Percentiles rank a stretch among this genome's conserved stretches.
These are phyloP conservation scores for Odontomyia ornata DNA, from an alignment of 2,888 invertebrate genomes.

Conservation along the genomic window DNA sequence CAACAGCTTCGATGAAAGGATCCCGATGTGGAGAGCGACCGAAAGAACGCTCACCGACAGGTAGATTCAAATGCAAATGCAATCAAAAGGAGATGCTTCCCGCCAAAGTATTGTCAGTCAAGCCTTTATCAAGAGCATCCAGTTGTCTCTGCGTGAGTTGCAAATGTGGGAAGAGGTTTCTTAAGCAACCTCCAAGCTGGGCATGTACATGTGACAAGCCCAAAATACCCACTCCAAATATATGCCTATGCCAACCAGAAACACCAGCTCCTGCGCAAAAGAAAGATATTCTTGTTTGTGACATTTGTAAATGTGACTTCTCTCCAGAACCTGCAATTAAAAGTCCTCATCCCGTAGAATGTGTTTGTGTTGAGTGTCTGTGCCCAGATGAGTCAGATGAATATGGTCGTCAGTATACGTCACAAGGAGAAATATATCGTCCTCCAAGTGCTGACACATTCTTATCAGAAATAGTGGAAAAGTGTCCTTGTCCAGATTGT, in stretches of 20 bases:
- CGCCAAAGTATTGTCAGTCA: not conserved
- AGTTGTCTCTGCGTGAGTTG: not conserved
- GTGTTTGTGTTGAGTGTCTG: not conserved
- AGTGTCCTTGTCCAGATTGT: constrained; percentile 28
- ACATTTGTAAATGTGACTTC: not conserved
- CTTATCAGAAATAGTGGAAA: not conserved
- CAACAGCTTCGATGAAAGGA: too few species aligned
- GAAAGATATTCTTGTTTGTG: not conserved
- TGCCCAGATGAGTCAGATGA: not conserved
- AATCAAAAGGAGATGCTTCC: too few species aligned
- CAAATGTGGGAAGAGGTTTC: not conserved
- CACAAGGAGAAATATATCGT: not conserved
- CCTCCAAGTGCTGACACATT: not conserved
- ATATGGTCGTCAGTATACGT: not conserved
- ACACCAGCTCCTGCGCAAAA: not conserved
- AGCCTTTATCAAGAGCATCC: not conserved
- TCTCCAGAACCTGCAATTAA: too few species aligned
- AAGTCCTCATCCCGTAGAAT: not conserved
- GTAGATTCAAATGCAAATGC: too few species aligned
- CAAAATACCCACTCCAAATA: not conserved
- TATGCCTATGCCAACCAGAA: not conserved
- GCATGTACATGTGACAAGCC: not conserved
- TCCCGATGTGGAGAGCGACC: too few species aligned
- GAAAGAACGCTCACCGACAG: too few species aligned
- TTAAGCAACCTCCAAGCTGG: not conserved